Evolutionary conservation across 2,113 vertebrate species (phyloP).

Genomic region (Elachura formosa): DNA sequence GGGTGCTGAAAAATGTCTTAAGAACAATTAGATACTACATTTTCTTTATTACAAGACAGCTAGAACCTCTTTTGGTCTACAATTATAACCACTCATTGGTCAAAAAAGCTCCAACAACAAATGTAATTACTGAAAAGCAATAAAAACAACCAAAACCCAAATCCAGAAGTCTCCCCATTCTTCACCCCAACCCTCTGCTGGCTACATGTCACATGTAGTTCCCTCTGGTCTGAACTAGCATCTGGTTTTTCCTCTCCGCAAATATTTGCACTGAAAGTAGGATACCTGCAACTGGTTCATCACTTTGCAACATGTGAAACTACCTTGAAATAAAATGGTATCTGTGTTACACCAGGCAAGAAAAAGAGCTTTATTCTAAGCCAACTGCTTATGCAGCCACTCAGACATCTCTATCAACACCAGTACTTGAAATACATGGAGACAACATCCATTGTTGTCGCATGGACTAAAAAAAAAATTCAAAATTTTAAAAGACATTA

Average conservation of each 20-base stretch:
- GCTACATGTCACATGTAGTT: fast-evolving
- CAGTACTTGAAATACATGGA: neutral
- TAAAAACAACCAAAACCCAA: neutral
- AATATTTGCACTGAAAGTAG: neutral
- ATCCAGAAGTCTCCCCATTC: neutral
- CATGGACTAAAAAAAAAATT: neutral
- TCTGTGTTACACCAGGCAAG: neutral
- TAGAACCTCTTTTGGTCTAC: neutral
- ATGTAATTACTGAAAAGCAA: neutral
- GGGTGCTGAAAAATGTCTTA: neutral
- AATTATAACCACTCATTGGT: neutral
- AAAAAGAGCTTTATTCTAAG: neutral
- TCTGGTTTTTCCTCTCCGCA: fast-evolving
- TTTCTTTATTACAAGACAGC: neutral
- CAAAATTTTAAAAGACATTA: neutral
- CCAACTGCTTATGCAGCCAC: neutral
- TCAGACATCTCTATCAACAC: neutral
- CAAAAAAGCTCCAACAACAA: neutral
- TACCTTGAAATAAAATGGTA: neutral
- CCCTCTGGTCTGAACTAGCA: neutral
- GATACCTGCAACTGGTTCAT: neutral
- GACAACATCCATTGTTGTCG: neutral
- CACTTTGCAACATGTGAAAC: neutral
- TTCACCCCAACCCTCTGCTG: neutral
- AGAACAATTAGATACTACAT: neutral